These are phyloP conservation scores for Pituophis catenifer DNA, from an alignment of 2,113 vertebrate species.

Conservation along the genomic window DNA sequence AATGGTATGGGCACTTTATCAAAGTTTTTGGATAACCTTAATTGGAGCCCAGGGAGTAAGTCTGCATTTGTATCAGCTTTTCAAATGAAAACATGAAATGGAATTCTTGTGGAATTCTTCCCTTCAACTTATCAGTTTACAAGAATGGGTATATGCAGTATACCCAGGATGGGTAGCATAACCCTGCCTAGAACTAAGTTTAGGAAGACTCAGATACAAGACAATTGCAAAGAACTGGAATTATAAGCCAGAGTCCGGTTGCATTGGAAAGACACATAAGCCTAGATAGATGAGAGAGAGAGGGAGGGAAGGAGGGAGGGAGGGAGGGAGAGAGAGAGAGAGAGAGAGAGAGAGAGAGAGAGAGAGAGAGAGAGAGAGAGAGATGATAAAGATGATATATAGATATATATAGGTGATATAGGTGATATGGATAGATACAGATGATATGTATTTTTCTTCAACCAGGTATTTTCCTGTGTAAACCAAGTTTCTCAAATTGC, in stretches of 20 bases:
- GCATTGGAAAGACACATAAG: neutral
- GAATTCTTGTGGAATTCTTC: neutral
- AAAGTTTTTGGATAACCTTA: slow-evolving; percentile 1
- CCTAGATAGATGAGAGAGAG: neutral
- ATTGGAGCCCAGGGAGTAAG: neutral
- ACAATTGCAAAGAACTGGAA: neutral
- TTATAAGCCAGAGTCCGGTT: neutral
- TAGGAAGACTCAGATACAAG: neutral
- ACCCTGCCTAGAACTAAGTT: neutral
- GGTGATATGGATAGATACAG: no score
- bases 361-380: no score
- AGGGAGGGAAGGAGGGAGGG: no score
- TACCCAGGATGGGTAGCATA: neutral
- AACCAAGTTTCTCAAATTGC: no score
- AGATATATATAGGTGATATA: neutral
- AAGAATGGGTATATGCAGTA: neutral
- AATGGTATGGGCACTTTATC: slow-evolving; percentile 7
- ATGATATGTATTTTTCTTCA: no score
- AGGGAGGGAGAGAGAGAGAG: no score
- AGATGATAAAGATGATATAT: neutral
- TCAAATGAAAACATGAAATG: neutral
- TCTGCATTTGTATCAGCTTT: neutral
- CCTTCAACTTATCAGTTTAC: neutral
- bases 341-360: neutral
- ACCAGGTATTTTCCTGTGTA: no score